Evolutionary conservation across 1,140 invertebrate genomes (phyloP), one percentile per base, ranked within the genome.

Genomic region (Drosophila tsacasi): DNA sequence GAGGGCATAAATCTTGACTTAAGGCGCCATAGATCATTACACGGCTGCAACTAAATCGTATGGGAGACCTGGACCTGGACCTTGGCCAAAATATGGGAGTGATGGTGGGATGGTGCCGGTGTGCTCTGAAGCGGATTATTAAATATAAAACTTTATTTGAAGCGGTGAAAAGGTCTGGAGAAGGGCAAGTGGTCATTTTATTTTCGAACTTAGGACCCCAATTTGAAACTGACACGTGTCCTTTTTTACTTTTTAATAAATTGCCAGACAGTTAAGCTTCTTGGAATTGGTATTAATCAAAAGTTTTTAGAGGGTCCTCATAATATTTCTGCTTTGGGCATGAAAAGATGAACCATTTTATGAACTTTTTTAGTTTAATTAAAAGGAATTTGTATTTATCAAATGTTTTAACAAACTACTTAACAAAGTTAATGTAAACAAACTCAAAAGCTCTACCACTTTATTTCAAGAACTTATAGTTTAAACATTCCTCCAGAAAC

Each of bases 21-120:
- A 68, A 73, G 69, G 76, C 83, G 83, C 83, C 79, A 87, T 86
- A 86, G 83, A 86, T 86, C 83, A 86, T 86, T 85, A 71, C 83
- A 67, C 50, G 69, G 61, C 68, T 67, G 49, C 67, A 76, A 81
- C 78, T 74, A 86, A 85, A 71, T 81, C 68, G 82, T 60, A 30
- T 23, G 35, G 69, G n/a, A 50, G 27, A 50, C 21, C 32, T n/a
- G 54, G 25, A 3, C 17, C 64, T 69, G 42, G 19, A 71, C 50
- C 37, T 58, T 58, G 50, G 25, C 13, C 8, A 23, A 10, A 23
- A 17, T n/a, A 3, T 19, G 35, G 32, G 13, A 19, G 15, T 30
- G 30, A 30, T 27, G 27, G 39, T 21, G 25, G 3, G 44, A 27
- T 42, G 40, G 44, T 30, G 30, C 19, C 23, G 63, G 1, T 52